Conservation (phyloP, 2,113 vertebrate genomes). For the Climacteris rufus region DNA sequence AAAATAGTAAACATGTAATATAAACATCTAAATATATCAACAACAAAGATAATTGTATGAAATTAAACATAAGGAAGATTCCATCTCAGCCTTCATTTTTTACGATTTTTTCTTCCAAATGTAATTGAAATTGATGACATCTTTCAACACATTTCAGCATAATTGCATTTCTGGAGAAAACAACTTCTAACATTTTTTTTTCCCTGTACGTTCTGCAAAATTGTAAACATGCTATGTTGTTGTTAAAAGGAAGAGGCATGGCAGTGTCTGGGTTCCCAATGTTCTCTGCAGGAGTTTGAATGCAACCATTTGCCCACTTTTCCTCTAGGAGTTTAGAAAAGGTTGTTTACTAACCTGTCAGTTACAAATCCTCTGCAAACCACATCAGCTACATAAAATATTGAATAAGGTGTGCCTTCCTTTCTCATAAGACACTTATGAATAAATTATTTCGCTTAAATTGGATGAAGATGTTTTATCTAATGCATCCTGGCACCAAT, state of each 20-base stretch:
- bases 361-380: not conserved
- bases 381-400: constrained; percentile 4
- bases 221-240: not conserved
- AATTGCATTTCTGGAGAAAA: not conserved
- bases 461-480: constrained; percentile 9
- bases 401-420: not conserved
- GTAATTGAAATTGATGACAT: not conserved
- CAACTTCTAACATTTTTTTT: not conserved
- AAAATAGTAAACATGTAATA: not conserved
- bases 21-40: not conserved
- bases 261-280: not conserved
- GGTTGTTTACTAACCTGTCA: not conserved
- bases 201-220: not conserved
- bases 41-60: not conserved
- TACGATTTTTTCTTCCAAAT: not conserved
- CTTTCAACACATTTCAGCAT: not conserved
- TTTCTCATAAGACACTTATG: not conserved
- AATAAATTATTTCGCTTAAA: constrained; percentile 11
- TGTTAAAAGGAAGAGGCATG: not conserved
- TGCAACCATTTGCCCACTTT: not conserved
- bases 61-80: not conserved
- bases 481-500: not conserved
- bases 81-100: not conserved
- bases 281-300: not conserved
- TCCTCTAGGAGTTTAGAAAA: not conserved